Evolutionary conservation across 2,888 invertebrate species (phyloP), one percentile per base, ranked within the genome.

Genomic region (Tridacna crocea): DNA sequence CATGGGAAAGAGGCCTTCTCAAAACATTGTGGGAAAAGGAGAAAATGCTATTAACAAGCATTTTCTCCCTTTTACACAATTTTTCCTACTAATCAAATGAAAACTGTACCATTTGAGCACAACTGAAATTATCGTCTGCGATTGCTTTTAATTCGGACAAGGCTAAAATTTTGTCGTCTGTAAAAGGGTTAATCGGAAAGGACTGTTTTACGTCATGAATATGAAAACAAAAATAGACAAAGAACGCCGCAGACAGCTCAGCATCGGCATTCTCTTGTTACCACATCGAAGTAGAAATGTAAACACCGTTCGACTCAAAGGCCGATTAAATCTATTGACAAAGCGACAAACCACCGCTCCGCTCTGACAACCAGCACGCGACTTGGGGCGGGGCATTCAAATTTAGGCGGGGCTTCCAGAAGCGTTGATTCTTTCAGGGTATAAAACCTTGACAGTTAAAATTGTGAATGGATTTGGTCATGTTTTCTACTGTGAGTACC

Each of bases 391-490:
- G 82, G 65, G 78, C 79, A 79, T 73, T 36, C 15, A 22, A 8
- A 11, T 19, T 26, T 58, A 63, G 85, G 88, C 70, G 88, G 82
- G 51, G 75, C 70, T 72, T 58, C 51, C 24, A 55, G 73, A 75
- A 81, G 75, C 83, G 79, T 84, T 72, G 87, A 84, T 70, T 74
- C 83, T 84, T 55, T 60, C 13, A 51, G n/a, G 65, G 84, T 84
- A 84, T 87, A 87, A 84, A 87, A 83, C 65, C 48, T 27, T 58
- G 77, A 79, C 63, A 26, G 77, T 87, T 84, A 51, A 60, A 84
- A 74, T 75, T 85, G 82, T 87, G 80, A 73, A 80, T 83, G 88
- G 89, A 88, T 88, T 88, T 89, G 88, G 89, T 88, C 87, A 82
- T 36, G 79, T 85, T 81, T 77, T 81, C 73, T 75, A 80, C 76